Percentiles rank a stretch among this genome's conserved stretches.
These are phyloP conservation scores for Pristis pectinata DNA, from an alignment of 2,797 vertebrate species.

Conservation along the genomic window DNA sequence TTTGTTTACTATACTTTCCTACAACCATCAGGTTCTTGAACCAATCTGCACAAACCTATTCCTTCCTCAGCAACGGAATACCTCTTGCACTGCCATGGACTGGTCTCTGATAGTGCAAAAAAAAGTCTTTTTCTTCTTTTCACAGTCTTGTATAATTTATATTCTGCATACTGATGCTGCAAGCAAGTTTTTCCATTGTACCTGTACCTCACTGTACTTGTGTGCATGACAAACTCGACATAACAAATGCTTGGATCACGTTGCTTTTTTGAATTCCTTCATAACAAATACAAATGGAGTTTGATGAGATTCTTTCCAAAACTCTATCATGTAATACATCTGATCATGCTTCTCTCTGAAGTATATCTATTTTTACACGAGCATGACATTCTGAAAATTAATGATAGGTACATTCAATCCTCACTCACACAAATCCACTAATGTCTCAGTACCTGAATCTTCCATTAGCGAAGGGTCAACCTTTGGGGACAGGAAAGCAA, in stretches of 20 bases:
- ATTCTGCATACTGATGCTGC: too few relatives aligned
- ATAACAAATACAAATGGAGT: not conserved
- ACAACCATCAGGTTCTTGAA: too few relatives aligned
- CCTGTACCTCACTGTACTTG: too few relatives aligned
- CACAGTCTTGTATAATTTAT: too few relatives aligned
- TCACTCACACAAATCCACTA: not conserved
- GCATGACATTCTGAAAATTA: not conserved
- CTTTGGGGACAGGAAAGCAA: slow-evolving; percentile 98
- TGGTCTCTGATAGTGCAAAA: too few relatives aligned
- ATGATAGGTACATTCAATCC: not conserved
- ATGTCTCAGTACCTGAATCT: slow-evolving; percentile 73
- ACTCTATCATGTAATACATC: not conserved
- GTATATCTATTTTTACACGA: not conserved
- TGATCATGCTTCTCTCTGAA: not conserved
- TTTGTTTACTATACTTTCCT: not conserved
- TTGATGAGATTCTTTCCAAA: not conserved
- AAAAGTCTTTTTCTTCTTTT: too few relatives aligned
- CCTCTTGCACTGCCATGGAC: too few relatives aligned
- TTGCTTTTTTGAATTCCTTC: not conserved
- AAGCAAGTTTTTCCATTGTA: too few relatives aligned
- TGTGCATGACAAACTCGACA: not conserved
- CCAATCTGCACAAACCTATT: too few relatives aligned
- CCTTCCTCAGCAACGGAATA: too few relatives aligned
- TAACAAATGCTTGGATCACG: not conserved
- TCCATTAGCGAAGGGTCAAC: slow-evolving; percentile 97